These are phyloP conservation scores for Gymnocheta viridis DNA, from an alignment of 2,888 invertebrate genomes.

Conservation along the genomic window DNA sequence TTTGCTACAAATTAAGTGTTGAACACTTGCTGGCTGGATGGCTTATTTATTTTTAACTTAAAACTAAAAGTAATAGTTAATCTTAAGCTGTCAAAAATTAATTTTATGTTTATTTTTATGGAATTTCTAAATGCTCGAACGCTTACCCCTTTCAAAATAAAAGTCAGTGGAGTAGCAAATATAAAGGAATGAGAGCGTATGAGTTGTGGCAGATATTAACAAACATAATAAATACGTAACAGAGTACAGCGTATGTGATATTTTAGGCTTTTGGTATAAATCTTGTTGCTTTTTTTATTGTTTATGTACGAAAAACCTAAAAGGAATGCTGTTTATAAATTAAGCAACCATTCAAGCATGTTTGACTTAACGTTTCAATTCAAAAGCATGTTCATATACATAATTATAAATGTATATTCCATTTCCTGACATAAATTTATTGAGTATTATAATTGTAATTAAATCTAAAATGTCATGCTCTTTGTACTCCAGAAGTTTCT, in stretches of 20 bases:
- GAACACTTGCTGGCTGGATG: slow-evolving; percentile 13
- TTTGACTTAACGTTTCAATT: slow-evolving; percentile 28
- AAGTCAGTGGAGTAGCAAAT: slow-evolving; percentile 31
- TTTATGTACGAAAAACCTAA: slow-evolving; percentile 3
- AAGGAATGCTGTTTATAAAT: slow-evolving; percentile 62
- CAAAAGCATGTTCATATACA: not conserved
- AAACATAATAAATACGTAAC: not conserved
- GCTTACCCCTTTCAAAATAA: slow-evolving; percentile 64
- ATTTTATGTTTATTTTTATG: slow-evolving; percentile 71
- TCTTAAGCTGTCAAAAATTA: slow-evolving; percentile 74
- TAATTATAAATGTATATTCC: not conserved
- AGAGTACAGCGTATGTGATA: not conserved
- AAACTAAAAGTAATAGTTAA: slow-evolving; percentile 60
- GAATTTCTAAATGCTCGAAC: slow-evolving; percentile 74
- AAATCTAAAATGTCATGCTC: slow-evolving; percentile 60
- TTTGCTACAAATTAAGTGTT: slow-evolving; percentile 23
- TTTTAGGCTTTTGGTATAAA: no score
- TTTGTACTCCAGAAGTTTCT: not conserved
- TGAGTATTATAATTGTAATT: slow-evolving; percentile 52
- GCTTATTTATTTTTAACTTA: not conserved
- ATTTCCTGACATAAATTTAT: no score
- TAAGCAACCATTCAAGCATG: slow-evolving; percentile 68
- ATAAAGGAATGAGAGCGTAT: slow-evolving; percentile 20
- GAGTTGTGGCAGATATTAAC: not conserved
- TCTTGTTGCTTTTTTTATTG: no score